Percentiles rank a stretch among this genome's conserved stretches.
phyloP scores from a whole-genome alignment of 2,113 vertebrate genomes.

The Capricornis sumatraensis region DNA sequence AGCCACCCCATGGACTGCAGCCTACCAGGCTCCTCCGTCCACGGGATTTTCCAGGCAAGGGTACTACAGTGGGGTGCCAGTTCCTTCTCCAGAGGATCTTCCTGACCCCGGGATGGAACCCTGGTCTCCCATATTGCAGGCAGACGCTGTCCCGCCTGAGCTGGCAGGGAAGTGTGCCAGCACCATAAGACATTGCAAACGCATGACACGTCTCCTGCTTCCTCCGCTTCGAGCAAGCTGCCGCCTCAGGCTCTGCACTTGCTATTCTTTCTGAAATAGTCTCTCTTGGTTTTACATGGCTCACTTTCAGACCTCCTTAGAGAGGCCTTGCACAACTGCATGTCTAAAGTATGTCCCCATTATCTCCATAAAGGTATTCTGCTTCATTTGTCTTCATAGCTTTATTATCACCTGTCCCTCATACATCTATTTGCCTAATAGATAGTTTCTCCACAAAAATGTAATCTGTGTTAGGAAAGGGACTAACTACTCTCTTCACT shows the following conservation, averaged over 20 bases:
- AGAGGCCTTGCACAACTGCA: accelerated
- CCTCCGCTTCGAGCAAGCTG: background rate
- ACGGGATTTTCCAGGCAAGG: too few relatives aligned
- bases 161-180: background rate
- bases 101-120: too few relatives aligned
- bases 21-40: too few relatives aligned
- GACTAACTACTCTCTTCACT: background rate
- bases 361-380: background rate
- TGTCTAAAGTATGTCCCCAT: background rate
- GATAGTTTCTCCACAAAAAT: background rate
- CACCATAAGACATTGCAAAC: background rate
- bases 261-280: background rate
- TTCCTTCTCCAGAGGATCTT: too few relatives aligned
- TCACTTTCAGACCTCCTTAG: background rate
- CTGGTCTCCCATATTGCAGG: too few relatives aligned
- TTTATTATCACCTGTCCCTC: background rate
- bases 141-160: too few relatives aligned
- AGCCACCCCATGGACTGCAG: too few relatives aligned
- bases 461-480: background rate
- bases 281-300: too few relatives aligned
- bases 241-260: background rate
- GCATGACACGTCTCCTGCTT: accelerated
- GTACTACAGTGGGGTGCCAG: too few relatives aligned
- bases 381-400: background rate
- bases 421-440: too few relatives aligned